A percentile compares a stretch with the other conserved stretches of the same genome.
Conservation (phyloP, 2,797 vertebrate genomes). For the Forpus xanthops region DNA sequence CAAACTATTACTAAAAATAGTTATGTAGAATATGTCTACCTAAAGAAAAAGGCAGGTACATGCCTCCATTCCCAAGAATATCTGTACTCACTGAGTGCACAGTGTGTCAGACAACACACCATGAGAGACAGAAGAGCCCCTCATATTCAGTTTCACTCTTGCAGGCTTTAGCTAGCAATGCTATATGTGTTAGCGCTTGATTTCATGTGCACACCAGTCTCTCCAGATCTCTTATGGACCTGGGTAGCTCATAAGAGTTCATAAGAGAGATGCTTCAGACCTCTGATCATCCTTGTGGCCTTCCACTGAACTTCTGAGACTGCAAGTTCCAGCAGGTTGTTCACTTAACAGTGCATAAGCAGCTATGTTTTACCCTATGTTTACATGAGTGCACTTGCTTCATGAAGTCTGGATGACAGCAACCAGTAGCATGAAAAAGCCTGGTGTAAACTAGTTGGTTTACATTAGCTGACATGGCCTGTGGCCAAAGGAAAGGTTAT, state of each 20-base stretch:
- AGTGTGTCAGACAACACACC: neutral
- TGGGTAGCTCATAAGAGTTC: neutral
- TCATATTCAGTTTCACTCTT: neutral
- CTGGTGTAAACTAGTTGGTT: neutral
- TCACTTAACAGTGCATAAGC: neutral
- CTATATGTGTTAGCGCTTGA: neutral
- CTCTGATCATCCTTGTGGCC: neutral
- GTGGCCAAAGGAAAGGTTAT: no score
- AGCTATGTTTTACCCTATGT: neutral
- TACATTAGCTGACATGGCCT: neutral
- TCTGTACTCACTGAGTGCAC: neutral
- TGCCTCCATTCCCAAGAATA: neutral
- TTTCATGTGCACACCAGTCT: neutral
- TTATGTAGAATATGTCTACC: neutral
- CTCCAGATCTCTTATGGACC: neutral
- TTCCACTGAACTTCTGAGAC: neutral
- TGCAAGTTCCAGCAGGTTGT: neutral
- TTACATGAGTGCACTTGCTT: neutral
- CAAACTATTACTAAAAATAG: neutral
- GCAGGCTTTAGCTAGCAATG: accelerated
- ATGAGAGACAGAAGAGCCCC: neutral
- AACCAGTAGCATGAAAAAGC: neutral
- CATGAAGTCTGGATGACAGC: neutral
- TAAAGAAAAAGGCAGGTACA: neutral
- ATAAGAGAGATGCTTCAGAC: neutral